A percentile compares a stretch with the other conserved stretches of the same genome.
Conservation (phyloP, 1,140 invertebrate species). For the Drosophila littoralis region DNA sequence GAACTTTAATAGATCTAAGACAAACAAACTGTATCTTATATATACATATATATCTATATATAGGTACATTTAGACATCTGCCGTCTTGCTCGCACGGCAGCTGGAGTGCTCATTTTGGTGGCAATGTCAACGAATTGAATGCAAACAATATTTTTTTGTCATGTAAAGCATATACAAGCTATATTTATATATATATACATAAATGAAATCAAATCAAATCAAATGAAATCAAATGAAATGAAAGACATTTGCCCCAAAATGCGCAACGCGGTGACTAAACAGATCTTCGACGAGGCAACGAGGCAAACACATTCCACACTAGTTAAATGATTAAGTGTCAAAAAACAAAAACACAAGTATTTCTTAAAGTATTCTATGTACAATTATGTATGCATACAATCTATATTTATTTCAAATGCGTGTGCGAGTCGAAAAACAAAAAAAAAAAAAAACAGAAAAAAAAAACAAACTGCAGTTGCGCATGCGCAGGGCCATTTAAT, state of each 20-base stretch:
- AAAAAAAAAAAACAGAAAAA: conserved; percentile 12
- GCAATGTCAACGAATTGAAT: conserved; percentile 16
- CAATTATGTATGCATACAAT: conserved; percentile 32
- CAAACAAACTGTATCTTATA: conserved; percentile 4
- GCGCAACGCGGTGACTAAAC: conserved; percentile 16
- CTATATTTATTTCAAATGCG: conserved; percentile 29
- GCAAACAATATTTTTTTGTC: too few relatives aligned
- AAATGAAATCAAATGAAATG: too few relatives aligned
- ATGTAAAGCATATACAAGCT: background rate
- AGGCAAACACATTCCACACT: conserved; percentile 46
- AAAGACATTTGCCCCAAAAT: conserved; percentile 18
- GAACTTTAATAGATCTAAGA: conserved; percentile 34
- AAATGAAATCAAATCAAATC: too few relatives aligned
- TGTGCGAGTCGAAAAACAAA: conserved; percentile 19
- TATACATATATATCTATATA: conserved; percentile 2
- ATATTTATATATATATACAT: background rate
- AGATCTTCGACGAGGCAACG: conserved; percentile 27
- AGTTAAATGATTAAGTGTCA: conserved; percentile 47
- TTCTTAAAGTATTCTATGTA: conserved; percentile 53
- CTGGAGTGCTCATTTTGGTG: conserved; percentile 25
- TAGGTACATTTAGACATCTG: conserved; percentile 6
- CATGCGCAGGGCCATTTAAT: conserved; percentile 35
- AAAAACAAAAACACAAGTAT: conserved; percentile 49
- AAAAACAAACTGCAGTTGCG: background rate
- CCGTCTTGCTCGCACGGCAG: conserved; percentile 22